phyloP scores from a whole-genome alignment of 2,113 vertebrate genomes.

The Cephalopholis sonnerati region DNA sequence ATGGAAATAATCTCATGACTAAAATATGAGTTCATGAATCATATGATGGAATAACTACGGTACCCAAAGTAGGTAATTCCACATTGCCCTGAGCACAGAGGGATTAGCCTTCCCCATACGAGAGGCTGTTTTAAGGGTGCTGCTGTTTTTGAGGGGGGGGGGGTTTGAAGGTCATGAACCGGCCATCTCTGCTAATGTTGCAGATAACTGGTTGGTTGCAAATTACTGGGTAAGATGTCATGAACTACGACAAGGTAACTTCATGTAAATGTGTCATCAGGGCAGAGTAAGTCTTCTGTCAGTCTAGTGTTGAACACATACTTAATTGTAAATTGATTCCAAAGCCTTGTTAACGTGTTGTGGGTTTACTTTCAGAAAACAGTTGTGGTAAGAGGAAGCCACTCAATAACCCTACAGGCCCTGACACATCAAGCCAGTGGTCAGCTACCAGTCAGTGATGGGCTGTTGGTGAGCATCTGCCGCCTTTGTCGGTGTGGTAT shows the following conservation, averaged over 20 bases:
- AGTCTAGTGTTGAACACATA: background rate
- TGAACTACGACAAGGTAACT: slow-evolving; percentile 1
- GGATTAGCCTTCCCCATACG: slow-evolving; percentile 32
- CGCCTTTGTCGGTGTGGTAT: too few relatives aligned
- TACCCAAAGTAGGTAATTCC: slow-evolving; percentile 49
- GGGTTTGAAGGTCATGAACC: background rate
- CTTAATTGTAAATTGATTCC: background rate
- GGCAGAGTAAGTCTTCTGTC: background rate
- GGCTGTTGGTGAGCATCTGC: too few relatives aligned
- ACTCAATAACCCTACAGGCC: background rate
- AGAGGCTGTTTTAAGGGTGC: slow-evolving; percentile 4
- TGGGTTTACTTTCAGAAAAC: background rate
- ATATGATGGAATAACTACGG: slow-evolving; percentile 46
- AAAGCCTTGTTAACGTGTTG: background rate
- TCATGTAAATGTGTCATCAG: background rate
- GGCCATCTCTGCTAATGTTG: slow-evolving; percentile 18
- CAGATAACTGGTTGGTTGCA: slow-evolving; percentile 6
- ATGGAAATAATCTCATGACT: slow-evolving; percentile 65
- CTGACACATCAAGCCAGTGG: too few relatives aligned
- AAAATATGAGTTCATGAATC: slow-evolving; percentile 70
- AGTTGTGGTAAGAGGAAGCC: too few relatives aligned
- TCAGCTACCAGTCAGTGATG: too few relatives aligned
- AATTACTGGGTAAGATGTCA: slow-evolving; percentile 31
- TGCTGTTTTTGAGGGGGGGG: background rate
- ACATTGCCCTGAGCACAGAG: slow-evolving; percentile 37